Conservation (phyloP, 1,140 invertebrate species). For the Diorhabda sublineata region DNA sequence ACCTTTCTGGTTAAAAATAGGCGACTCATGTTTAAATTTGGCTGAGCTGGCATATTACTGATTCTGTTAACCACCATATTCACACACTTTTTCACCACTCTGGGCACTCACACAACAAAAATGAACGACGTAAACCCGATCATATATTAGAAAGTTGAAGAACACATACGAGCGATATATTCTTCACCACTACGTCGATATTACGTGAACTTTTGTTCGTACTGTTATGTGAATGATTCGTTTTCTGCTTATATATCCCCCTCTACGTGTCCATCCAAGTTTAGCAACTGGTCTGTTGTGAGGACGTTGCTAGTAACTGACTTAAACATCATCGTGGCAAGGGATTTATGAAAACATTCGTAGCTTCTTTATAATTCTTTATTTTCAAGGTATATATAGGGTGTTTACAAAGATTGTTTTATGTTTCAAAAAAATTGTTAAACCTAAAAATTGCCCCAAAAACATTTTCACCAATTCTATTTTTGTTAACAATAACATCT, state of each 20-base stretch:
- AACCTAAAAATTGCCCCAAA: too few relatives aligned
- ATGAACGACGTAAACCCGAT: too few relatives aligned
- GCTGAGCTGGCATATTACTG: slow-evolving; percentile 33
- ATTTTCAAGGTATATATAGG: too few relatives aligned
- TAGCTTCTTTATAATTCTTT: too few relatives aligned
- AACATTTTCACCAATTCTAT: too few relatives aligned
- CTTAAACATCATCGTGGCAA: neutral
- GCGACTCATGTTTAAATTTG: slow-evolving; percentile 36
- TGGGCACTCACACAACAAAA: slow-evolving; percentile 26
- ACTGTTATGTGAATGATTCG: slow-evolving; percentile 22
- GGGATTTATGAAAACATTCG: neutral
- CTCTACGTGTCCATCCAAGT: slow-evolving; percentile 21
- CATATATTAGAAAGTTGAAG: too few relatives aligned
- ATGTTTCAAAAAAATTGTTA: too few relatives aligned
- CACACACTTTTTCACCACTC: slow-evolving; percentile 12
- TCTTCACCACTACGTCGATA: slow-evolving; percentile 2
- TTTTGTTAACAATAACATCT: too few relatives aligned
- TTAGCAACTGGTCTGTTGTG: slow-evolving; percentile 8
- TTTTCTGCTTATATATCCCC: slow-evolving; percentile 28
- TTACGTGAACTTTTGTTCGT: slow-evolving; percentile 9
- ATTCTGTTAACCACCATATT: slow-evolving; percentile 39
- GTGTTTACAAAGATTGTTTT: too few relatives aligned
- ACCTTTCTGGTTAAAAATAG: slow-evolving; percentile 36
- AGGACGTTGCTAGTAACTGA: slow-evolving; percentile 3
- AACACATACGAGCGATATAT: slow-evolving; percentile 5